These are phyloP conservation scores for Etheostoma spectabile DNA, from an alignment of 2,113 vertebrate genomes.

Conservation along the genomic window DNA sequence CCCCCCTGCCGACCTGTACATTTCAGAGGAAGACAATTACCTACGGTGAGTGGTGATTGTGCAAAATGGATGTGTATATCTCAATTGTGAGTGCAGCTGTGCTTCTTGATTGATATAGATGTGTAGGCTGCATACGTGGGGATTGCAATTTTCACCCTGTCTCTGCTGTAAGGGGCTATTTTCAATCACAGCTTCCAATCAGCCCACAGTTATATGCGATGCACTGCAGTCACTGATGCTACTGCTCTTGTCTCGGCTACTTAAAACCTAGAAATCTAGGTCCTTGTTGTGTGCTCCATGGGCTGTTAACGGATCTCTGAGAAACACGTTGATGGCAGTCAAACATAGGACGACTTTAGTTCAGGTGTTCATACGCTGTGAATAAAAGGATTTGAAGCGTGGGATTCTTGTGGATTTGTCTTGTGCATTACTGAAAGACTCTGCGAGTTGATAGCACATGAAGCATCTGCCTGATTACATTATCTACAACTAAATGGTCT, in stretches of 20 bases:
- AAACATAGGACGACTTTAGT: constrained; percentile 4
- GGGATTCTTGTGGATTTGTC: constrained; percentile 17
- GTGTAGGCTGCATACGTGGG: constrained; percentile 37
- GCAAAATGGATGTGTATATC: constrained; percentile 48
- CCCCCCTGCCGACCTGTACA: background rate
- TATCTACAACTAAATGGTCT: constrained; percentile 21
- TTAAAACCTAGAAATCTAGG: constrained; percentile 5
- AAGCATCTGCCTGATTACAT: background rate
- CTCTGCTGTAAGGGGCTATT: constrained; percentile 29
- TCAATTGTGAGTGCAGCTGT: constrained; percentile 53
- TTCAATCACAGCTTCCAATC: constrained; percentile 54
- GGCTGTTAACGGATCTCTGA: background rate
- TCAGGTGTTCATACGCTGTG: constrained; percentile 10
- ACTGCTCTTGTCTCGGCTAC: background rate
- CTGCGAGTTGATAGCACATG: background rate
- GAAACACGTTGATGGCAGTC: background rate
- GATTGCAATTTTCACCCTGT: constrained; percentile 44
- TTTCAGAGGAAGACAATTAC: constrained; percentile 13
- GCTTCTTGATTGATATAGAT: constrained; percentile 60
- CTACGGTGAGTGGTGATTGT: constrained; percentile 26
- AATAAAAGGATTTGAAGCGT: constrained; percentile 17
- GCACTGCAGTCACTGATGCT: background rate
- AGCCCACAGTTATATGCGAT: constrained; percentile 9
- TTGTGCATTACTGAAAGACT: constrained; percentile 13
- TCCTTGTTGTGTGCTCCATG: background rate